Base-by-base conservation (phyloP, 2,888 invertebrate genomes). In the Cistogaster globosa region DNA sequence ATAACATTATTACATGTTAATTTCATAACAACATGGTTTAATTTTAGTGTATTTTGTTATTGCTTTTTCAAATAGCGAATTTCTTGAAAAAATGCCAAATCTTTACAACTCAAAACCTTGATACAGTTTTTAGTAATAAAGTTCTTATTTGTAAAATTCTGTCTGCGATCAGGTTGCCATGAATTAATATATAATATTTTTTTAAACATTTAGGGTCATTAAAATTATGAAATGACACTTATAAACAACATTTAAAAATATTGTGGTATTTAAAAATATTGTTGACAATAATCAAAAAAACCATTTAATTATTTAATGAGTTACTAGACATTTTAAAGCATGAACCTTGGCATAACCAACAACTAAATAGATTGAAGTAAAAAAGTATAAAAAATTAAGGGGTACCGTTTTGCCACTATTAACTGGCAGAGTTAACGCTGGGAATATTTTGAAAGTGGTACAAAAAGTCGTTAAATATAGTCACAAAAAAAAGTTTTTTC, bases 71-170 rank as follows among this genome's bases (percentile, higher is more conserved):
- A 20, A 0, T 7, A n/a, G 12, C 12, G 45, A 74, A 53, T 42
- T 53, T 58, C 20, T 42, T 12, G 42, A 53, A 58, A 74, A 62
- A 42, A 51, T 6, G 11, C 0, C 22, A 12, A 68, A 32, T 14
- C 32, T n/a, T 68, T 57, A 14, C 18, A 18, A 20, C n/a, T n/a
- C 22, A 58, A 75, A 81, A 81, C 84, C 84, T 84, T 84, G 84
- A 77, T 84, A 80, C 32, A 77, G 62, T 81, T 80, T 80, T 2
- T 3, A 14, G 14, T 72, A 48, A 22, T 67, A 80, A 63, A 79
- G 38, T 74, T 32, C 32, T 53, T 22, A 65, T 45, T 68, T 69
- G 14, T 38, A 72, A 4, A 16, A 16, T 71, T 26, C 69, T 69
- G 55, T 42, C 53, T 62, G 62, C 62, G 32, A 20, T 53, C 55